Conservation (phyloP, 2,888 invertebrate genomes). For the Liodrosophila aerea region DNA sequence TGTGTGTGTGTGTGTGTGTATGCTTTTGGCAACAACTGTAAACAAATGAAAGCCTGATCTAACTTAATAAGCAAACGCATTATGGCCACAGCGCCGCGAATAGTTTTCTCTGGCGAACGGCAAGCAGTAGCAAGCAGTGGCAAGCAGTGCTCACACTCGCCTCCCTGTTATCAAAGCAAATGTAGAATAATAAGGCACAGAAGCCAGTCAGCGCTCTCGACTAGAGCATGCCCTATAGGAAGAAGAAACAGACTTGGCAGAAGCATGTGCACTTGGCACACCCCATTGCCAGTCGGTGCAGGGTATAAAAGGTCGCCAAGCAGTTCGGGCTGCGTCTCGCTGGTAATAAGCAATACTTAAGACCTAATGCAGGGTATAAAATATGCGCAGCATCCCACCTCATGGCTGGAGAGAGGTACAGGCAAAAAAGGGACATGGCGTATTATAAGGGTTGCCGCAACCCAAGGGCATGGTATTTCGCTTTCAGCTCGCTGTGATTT, state of each 20-base stretch:
- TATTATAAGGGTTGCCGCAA: constrained; percentile 51
- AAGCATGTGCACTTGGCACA: too few species aligned
- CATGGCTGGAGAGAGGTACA: constrained; percentile 8
- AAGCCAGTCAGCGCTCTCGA: too few species aligned
- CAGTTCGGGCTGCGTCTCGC: not conserved
- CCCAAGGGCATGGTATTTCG: constrained; percentile 20
- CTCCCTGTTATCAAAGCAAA: too few species aligned
- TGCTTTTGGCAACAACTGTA: constrained; percentile 45
- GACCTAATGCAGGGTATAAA: constrained; percentile 73
- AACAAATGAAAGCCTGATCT: constrained; percentile 61
- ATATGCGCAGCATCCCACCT: constrained; percentile 66
- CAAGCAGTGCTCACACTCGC: too few species aligned
- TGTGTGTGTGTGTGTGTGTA: too few species aligned
- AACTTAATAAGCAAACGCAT: constrained; percentile 70
- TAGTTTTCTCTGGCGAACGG: constrained; percentile 33
- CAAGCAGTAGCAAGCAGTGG: not conserved
- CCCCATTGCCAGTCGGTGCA: too few species aligned
- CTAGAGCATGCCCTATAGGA: too few species aligned
- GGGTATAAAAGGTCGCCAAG: constrained; percentile 32
- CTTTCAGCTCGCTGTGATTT: constrained; percentile 62
- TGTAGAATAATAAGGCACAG: too few species aligned
- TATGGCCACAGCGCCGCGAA: constrained; percentile 39
- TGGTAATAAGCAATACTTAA: constrained; percentile 72
- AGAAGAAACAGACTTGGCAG: too few species aligned
- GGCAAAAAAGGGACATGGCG: constrained; percentile 7